Evolutionary conservation across 2,113 vertebrate species (phyloP).

Genomic region (Epinephelus cyanopodus): DNA sequence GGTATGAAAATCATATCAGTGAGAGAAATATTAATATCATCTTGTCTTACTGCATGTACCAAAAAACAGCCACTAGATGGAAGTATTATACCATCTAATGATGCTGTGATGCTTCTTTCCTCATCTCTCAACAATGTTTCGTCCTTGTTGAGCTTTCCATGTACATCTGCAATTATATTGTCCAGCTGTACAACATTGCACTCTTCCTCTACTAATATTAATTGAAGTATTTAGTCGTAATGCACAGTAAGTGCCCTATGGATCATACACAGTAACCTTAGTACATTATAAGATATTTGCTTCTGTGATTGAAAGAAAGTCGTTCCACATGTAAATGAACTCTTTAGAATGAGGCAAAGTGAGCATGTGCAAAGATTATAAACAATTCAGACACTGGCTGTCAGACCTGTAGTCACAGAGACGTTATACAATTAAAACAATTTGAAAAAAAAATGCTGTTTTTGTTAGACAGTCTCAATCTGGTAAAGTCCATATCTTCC

Average conservation of each 20-base stretch:
- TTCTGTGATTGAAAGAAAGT: not conserved
- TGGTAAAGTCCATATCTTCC: too few relatives aligned
- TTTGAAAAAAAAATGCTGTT: not conserved
- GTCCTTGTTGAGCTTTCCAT: not conserved
- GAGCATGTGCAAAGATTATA: not conserved
- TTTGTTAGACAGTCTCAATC: not conserved
- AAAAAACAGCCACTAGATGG: constrained; percentile 39
- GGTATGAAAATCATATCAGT: not conserved
- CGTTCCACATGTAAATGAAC: not conserved
- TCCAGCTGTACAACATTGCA: not conserved
- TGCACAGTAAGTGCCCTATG: not conserved
- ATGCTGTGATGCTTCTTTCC: not conserved
- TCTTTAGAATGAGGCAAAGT: not conserved
- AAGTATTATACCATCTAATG: constrained; percentile 4
- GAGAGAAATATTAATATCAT: not conserved
- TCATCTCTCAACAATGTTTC: not conserved
- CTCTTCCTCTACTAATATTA: not conserved
- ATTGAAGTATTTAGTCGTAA: not conserved
- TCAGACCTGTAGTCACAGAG: not conserved
- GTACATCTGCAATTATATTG: not conserved
- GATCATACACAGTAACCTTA: not conserved
- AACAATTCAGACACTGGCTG: not conserved
- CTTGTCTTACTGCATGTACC: too few relatives aligned
- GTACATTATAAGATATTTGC: not conserved
- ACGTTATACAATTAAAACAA: not conserved